A percentile compares a stretch with the other conserved stretches of the same genome.
Conservation (phyloP, 2,797 vertebrate genomes). For the Pangasius djambal region DNA sequence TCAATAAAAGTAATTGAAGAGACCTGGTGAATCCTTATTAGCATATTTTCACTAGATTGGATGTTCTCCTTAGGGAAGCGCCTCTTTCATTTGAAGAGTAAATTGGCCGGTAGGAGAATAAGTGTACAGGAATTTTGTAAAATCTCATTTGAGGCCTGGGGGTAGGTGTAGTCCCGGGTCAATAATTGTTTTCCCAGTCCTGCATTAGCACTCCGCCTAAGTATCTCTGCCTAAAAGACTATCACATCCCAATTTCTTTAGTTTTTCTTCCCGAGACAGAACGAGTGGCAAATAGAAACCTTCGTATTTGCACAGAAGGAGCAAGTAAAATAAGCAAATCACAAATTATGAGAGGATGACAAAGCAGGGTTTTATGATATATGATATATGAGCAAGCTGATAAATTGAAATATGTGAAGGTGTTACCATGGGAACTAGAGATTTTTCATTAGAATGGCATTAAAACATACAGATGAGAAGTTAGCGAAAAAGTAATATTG, state of each 20-base stretch:
- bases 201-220: slow-evolving; percentile 5
- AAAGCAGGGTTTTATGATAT: background rate
- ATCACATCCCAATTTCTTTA: background rate
- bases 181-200: slow-evolving; percentile 30
- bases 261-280: background rate
- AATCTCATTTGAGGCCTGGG: slow-evolving; percentile 38
- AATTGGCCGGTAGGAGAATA: slow-evolving; percentile 28
- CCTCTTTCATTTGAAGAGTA: slow-evolving; percentile 13
- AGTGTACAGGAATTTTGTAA: background rate
- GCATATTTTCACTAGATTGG: slow-evolving; percentile 22
- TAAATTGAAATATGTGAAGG: background rate
- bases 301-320: background rate
- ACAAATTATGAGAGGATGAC: background rate
- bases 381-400: background rate
- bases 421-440: slow-evolving; percentile 15
- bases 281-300: background rate
- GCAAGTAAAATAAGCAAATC: background rate
- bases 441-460: background rate
- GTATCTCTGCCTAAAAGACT: background rate
- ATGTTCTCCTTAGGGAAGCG: slow-evolving; percentile 12
- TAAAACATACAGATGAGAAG: background rate
- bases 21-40: background rate
- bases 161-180: slow-evolving; percentile 22
- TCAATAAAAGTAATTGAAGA: slow-evolving; percentile 13
- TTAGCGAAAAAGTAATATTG: background rate